Evolutionary conservation across 1,140 invertebrate genomes (phyloP), one percentile per base, ranked within the genome.

Genomic region (Aphelinus atriplicis): DNA sequence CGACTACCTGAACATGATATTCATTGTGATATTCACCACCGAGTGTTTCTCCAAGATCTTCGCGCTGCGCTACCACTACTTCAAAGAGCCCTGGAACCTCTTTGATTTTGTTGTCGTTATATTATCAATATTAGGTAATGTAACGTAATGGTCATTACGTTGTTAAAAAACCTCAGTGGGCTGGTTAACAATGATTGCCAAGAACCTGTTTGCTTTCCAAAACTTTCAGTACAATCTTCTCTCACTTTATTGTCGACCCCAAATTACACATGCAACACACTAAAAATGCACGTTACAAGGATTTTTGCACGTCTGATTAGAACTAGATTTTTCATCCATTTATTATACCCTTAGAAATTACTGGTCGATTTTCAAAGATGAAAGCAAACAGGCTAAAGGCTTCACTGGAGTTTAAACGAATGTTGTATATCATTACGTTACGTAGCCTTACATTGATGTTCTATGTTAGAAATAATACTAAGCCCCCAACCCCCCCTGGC

Each of bases 41-140:
- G 98, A 99, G 92, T 98, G 97, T 91, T 91, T 97, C 84, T 92
- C 98, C 89, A 99, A 99, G 92, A 94, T 98, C 84, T 96, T 98
- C 88, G 97, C 96, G 76, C 92, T 99, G 82, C 92, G 97, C 83
- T 97, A 96, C 90, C 95, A 98, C 90, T 99, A 98, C 91, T 99
- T 99, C 91, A 97, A 96, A 88, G 96, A 98, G 89, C 97, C 97
- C 74, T 99, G 98, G 98, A 99, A 99, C 91, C 92, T 99, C 81
- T 99, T 99, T 91, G 98, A 99, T 92, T 97, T 98, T 90, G 95
- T 98, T 84, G 97, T 99, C 86, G 97, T 99, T 84, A 97, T 98
- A 90, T 93, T 99, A 88, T 99, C 97, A 87, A 97, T 99, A 90
- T 92, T 97, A 90, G 95, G 95, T 96, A 91, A 93, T 87, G 83